Conservation (phyloP, 2,113 vertebrate species). For the Alouatta palliata region DNA sequence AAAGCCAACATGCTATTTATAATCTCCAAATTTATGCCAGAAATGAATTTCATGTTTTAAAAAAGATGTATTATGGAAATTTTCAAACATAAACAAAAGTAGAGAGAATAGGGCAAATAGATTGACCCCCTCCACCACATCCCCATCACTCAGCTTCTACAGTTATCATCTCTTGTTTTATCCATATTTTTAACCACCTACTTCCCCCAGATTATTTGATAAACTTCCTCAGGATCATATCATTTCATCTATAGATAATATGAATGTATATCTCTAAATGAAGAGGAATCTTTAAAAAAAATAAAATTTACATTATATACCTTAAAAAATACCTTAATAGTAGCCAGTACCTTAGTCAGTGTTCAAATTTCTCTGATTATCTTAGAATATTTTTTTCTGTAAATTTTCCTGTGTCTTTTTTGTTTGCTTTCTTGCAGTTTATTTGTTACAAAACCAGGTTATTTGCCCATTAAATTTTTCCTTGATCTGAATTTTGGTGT, state of each 20-base stretch:
- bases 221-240: neutral
- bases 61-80: neutral
- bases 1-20: neutral
- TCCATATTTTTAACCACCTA: neutral
- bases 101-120: neutral
- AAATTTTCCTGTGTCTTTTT: neutral
- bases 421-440: neutral
- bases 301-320: neutral
- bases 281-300: neutral
- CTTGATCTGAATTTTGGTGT: slow-evolving; percentile 6
- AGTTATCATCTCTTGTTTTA: neutral
- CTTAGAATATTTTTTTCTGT: neutral
- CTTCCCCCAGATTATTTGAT: neutral
- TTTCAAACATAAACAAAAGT: neutral
- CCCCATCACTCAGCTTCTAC: neutral
- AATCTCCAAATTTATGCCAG: neutral
- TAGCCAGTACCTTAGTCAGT: neutral
- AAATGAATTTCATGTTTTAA: neutral
- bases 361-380: neutral
- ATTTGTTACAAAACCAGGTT: neutral
- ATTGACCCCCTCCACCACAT: neutral
- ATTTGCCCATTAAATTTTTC: slow-evolving; percentile 23
- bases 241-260: neutral
- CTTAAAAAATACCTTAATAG: slow-evolving; percentile 6
- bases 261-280: neutral